phyloP scores from a whole-genome alignment of 2,113 vertebrate genomes.

The Erythrocercus mccallii region DNA sequence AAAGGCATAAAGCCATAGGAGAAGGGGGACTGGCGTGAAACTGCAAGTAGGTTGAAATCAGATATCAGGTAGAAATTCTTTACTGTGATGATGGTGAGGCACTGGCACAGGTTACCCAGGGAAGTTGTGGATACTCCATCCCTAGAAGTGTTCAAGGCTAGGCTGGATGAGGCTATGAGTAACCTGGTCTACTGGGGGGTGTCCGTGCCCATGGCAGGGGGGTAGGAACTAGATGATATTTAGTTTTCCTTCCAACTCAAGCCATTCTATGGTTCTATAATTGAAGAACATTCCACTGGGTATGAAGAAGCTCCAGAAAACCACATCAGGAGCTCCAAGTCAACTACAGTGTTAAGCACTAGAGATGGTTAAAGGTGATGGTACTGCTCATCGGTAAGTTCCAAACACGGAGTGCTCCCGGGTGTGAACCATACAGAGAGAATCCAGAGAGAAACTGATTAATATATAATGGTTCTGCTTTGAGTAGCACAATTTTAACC shows the following conservation, averaged over 20 bases:
- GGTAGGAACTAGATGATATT: not conserved
- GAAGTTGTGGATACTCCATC: too few species aligned
- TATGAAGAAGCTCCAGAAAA: not conserved
- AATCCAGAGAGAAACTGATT: not conserved
- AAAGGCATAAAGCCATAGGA: not conserved
- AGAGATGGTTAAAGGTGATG: accelerated
- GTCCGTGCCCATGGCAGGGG: not conserved
- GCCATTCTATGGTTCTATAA: not conserved
- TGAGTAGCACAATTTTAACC: not conserved
- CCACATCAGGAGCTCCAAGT: not conserved
- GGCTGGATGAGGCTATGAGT: not conserved
- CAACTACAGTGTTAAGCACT: not conserved
- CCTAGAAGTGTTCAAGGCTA: not conserved
- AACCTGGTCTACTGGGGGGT: not conserved
- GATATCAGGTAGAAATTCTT: not conserved
- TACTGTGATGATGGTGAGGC: not conserved
- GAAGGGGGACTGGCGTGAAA: not conserved
- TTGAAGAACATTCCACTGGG: not conserved
- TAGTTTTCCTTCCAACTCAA: not conserved
- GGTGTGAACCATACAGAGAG: not conserved
- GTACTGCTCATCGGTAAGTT: accelerated
- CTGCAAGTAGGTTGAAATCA: not conserved
- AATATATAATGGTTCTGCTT: not conserved
- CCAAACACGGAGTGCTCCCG: accelerated
- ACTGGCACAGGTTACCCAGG: not conserved